phyloP scores from a whole-genome alignment of 2,113 vertebrate genomes.

The Phrynosoma blainvillii region DNA sequence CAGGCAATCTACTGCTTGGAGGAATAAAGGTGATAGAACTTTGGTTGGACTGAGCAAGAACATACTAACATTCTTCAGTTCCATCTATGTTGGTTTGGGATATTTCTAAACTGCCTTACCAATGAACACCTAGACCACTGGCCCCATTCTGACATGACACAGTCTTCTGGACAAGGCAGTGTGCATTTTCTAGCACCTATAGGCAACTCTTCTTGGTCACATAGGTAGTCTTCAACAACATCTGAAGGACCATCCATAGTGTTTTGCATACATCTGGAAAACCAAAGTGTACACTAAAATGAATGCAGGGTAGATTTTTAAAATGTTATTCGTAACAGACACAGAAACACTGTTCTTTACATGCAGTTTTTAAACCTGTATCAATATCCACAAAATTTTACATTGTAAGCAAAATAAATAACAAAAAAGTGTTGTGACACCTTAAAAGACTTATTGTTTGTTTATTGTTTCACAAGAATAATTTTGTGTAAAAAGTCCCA shows the following conservation, averaged over 20 bases:
- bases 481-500: no score
- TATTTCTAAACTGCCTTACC: conserved; percentile 78
- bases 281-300: conserved; percentile 33
- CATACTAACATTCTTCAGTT: background rate
- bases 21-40: background rate
- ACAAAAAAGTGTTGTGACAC: no score
- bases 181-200: conserved; percentile 90
- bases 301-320: background rate
- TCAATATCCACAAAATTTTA: no score
- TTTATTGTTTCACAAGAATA: no score
- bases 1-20: background rate
- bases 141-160: conserved; percentile 94
- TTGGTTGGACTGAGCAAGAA: background rate
- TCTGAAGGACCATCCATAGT: conserved; percentile 94
- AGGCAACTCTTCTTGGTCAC: conserved; percentile 97
- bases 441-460: no score
- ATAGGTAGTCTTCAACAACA: conserved; percentile 93
- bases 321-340: background rate
- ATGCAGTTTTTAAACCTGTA: background rate
- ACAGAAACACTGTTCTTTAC: background rate
- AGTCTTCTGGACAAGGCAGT: conserved; percentile 94
- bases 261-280: conserved; percentile 94
- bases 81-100: background rate
- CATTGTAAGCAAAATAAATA: no score
- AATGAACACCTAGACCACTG: conserved; percentile 88